Conservation (phyloP, 2,888 invertebrate genomes). For the Anorthoa munda region DNA sequence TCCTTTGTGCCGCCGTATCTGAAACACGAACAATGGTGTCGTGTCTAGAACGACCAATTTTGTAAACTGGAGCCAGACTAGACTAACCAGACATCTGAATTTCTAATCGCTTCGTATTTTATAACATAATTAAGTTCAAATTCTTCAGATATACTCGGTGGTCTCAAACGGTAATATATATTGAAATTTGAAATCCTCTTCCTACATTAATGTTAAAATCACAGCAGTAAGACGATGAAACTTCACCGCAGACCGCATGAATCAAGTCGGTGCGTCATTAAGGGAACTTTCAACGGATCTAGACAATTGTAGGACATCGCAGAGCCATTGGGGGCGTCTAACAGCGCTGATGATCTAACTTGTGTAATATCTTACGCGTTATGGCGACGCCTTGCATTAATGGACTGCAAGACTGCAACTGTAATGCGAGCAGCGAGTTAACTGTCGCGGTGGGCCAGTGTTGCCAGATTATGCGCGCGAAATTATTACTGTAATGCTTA, state of each 20-base stretch:
- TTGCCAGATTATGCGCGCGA: slow-evolving; percentile 64
- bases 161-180: slow-evolving; percentile 50
- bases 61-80: slow-evolving; percentile 35
- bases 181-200: slow-evolving; percentile 60
- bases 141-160: slow-evolving; percentile 45
- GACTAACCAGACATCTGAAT: slow-evolving; percentile 44
- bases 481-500: slow-evolving; percentile 67
- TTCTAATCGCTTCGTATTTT: slow-evolving; percentile 50
- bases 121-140: slow-evolving; percentile 60
- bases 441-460: slow-evolving; percentile 63
- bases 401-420: slow-evolving; percentile 74
- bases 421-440: slow-evolving; percentile 64
- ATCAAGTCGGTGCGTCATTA: slow-evolving; percentile 78
- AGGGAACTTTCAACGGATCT: slow-evolving; percentile 76
- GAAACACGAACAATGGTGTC: slow-evolving; percentile 49
- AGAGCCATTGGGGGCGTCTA: slow-evolving; percentile 75
- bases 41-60: slow-evolving; percentile 43
- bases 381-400: slow-evolving; percentile 82
- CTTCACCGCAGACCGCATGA: slow-evolving; percentile 74
- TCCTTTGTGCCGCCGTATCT: slow-evolving; percentile 52
- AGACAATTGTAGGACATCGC: slow-evolving; percentile 71
- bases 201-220: slow-evolving; percentile 59
- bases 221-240: slow-evolving; percentile 55
- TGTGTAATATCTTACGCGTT: slow-evolving; percentile 84
- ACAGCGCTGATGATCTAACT: slow-evolving; percentile 85